phyloP scores from a whole-genome alignment of 2,797 vertebrate genomes.

The Hyperoplus immaculatus region DNA sequence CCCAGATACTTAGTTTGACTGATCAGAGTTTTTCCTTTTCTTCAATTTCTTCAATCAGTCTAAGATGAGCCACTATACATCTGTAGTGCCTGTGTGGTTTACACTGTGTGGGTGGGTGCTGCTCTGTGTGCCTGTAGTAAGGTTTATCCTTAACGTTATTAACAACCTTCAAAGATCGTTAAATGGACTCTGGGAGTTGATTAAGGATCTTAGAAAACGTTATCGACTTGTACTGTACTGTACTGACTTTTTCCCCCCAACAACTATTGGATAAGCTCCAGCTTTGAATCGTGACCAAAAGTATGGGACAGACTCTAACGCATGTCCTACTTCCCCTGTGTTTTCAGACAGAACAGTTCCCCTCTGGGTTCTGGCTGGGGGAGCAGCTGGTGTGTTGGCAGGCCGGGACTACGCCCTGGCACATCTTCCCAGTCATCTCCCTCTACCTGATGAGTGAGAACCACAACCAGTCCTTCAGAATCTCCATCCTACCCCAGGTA shows the following conservation, averaged over 20 bases:
- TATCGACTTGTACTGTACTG: too few relatives aligned
- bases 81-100: background rate
- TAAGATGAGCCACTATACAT: background rate
- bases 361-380: conserved; percentile 96
- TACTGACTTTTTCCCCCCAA: too few relatives aligned
- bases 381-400: conserved; percentile 99
- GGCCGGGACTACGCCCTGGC: conserved; percentile 96
- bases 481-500: conserved; percentile 99
- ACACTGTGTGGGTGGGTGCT: background rate
- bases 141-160: background rate
- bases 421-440: conserved; percentile 97
- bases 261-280: background rate
- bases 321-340: conserved; percentile 20
- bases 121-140: background rate
- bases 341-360: conserved; percentile 96
- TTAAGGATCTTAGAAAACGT: too few relatives aligned
- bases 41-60: background rate
- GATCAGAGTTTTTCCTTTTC: background rate
- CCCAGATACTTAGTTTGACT: background rate
- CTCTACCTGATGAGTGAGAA: conserved; percentile 98
- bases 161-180: too few relatives aligned
- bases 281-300: background rate
- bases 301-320: background rate
- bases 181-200: too few relatives aligned
- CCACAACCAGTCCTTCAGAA: conserved; percentile 97